Evolutionary conservation across 2,888 invertebrate species (phyloP).

Genomic region (Boloria euphrosyne): DNA sequence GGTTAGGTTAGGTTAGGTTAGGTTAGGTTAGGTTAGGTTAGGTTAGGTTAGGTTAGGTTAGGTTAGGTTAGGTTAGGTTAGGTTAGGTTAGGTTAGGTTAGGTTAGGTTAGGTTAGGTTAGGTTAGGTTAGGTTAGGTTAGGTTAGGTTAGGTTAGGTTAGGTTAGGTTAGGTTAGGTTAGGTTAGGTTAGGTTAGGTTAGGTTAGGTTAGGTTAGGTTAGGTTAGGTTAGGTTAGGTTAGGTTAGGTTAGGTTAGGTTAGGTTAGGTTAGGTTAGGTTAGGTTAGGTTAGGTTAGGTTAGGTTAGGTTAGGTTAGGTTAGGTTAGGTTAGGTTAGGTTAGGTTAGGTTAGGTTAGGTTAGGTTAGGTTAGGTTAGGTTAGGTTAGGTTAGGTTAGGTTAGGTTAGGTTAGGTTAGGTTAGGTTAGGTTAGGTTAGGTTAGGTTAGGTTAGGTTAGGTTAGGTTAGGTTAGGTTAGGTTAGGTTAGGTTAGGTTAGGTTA

Average conservation of each 20-base stretch:
- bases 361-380: conserved; percentile 23
- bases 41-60: conserved; percentile 14
- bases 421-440: conserved; percentile 35
- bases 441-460: conserved; percentile 37
- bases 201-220: conserved; percentile 14
- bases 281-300: conserved; percentile 14
- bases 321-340: too few species aligned
- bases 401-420: conserved; percentile 35
- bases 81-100: conserved; percentile 14
- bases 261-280: conserved; percentile 14
- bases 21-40: conserved; percentile 14
- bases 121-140: conserved; percentile 14
- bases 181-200: conserved; percentile 14
- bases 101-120: conserved; percentile 14
- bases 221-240: conserved; percentile 14
- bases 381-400: conserved; percentile 35
- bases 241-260: conserved; percentile 14
- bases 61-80: conserved; percentile 14
- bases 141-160: conserved; percentile 14
- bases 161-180: conserved; percentile 14
- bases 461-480: conserved; percentile 37
- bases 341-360: too few species aligned
- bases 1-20: conserved; percentile 19
- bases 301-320: too few species aligned
- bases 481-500: too few species aligned